Evolutionary conservation across 2,797 vertebrate species (phyloP).

Genomic region (Nannoperca australis): DNA sequence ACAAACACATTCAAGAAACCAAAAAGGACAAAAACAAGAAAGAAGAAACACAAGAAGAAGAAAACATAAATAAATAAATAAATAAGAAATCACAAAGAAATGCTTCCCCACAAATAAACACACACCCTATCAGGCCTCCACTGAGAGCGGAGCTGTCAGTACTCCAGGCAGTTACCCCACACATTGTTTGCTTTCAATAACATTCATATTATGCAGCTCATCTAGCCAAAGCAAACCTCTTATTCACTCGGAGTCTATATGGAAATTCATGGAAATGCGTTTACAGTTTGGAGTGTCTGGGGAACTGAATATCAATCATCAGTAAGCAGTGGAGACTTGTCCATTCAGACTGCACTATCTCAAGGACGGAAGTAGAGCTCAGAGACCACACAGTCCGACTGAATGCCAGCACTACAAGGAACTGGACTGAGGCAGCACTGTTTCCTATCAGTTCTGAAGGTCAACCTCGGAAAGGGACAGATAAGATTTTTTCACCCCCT

Average conservation of each 20-base stretch:
- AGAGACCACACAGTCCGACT: constrained; percentile 66
- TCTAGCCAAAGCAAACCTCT: constrained; percentile 82
- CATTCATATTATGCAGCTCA: constrained; percentile 84
- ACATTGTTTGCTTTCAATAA: constrained; percentile 82
- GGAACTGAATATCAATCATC: constrained; percentile 85
- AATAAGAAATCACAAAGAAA: constrained; percentile 41
- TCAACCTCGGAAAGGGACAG: constrained; percentile 57
- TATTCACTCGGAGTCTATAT: constrained; percentile 82
- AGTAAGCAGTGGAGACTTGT: constrained; percentile 70
- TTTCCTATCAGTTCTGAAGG: constrained; percentile 74
- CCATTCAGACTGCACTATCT: constrained; percentile 72
- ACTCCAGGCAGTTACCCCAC: constrained; percentile 73
- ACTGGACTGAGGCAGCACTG: constrained; percentile 61
- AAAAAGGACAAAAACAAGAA: constrained; percentile 6
- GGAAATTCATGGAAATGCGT: constrained; percentile 84
- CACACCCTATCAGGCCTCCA: constrained; percentile 42
- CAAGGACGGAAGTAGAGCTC: constrained; percentile 66
- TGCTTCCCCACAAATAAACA: constrained; percentile 49
- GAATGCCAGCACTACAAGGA: constrained; percentile 71
- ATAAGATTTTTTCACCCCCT: constrained; percentile 45
- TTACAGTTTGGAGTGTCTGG: constrained; percentile 78
- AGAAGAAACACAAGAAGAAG: not conserved
- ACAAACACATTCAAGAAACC: constrained; percentile 40
- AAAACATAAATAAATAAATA: too few relatives aligned
- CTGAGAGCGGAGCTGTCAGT: constrained; percentile 56